Evolutionary conservation across 1,140 invertebrate species (phyloP), one percentile per base, ranked within the genome.

Genomic region (Pygmarrhopalites habei): DNA sequence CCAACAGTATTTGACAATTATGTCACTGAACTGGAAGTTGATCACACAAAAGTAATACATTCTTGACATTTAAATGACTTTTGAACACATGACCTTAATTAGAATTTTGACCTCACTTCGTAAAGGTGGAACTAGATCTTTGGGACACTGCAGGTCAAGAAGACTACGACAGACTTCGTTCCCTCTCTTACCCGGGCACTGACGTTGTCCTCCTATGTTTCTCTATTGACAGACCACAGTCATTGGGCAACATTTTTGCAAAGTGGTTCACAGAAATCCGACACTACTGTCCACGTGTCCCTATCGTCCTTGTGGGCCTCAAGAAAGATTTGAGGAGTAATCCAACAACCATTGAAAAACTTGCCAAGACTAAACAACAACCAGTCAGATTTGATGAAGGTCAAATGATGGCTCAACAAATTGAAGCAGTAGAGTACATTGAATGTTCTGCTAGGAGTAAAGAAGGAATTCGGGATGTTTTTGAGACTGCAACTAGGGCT

Each of bases 81-180:
- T n/a, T n/a, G n/a, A n/a, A n/a, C n/a, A n/a, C n/a, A n/a, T n/a
- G n/a, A n/a, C n/a, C n/a, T n/a, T n/a, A n/a, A n/a, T n/a, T n/a
- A n/a, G n/a, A n/a, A n/a, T n/a, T n/a, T n/a, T n/a, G n/a, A n/a
- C n/a, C n/a, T n/a, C n/a, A n/a, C n/a, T n/a, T n/a, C n/a, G n/a
- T 21, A 32, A n/a, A 95, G 83, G 80, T 85, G 64, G 81, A 84
- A 72, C 72, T 85, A 52, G 82, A 81, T 28, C 72, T 85, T 60
- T 85, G 83, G 83, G 83, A 85, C 74, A 84, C 83, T 46, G 82
- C 82, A 17, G 83, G 82, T 21, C 82, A 84, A 72, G 82, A 84
- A 73, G 83, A 83, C 71, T 84, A 85, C 70, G 83, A 85, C 72
- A 72, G 83, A 60, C 75, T 84, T 41, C 75, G 83, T 61, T 82